Evolutionary conservation across 2,113 vertebrate species (phyloP), one percentile per base, ranked within the genome.

Genomic region (Castor canadensis): DNA sequence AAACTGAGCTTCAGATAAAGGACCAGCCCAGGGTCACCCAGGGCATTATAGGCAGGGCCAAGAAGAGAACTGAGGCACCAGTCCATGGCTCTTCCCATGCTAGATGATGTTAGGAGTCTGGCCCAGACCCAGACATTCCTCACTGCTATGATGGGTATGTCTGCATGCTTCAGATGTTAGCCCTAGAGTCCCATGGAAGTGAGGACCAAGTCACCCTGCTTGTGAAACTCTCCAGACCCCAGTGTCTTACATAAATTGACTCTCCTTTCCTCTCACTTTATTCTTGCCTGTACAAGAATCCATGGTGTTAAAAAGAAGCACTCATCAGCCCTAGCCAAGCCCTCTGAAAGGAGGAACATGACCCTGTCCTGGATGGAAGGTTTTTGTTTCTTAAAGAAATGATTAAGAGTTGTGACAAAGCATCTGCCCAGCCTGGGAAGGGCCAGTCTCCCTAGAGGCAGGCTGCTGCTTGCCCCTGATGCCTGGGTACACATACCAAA

Each of bases 361-460:
- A 73, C 67, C 28, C 6, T 87, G 8, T 83, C 15, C 66, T 89
- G 35, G 32, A 80, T 87, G n/a, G 45, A 49, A 64, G 45, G 38
- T 7, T 26, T 73, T 35, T 94, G 49, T 60, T 85, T 76, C 56
- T 56, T 76, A 47, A 84, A 88, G 28, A 89, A 89, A 73, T 67
- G 28, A 73, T 64, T 93, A 84, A 94, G 54, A 73, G 43, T 84
- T 92, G n/a, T 6, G 60, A 28, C 84, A 88, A 87, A 73, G 38
- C 45, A 9, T 24, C 73, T 94, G 47, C 73, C 75, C 75, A 67
- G 19, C 43, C 56, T 26, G 35, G 71, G 64, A 83, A 89, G 76
- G 52, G 84, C 80, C 22, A 35, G 67, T 97, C 16, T 89, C 9
- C 49, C n/a, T 56, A 93, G 54, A 87, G 66, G 35, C 89, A 26